Conservation (phyloP, 2,888 invertebrate genomes). For the Ochlodes sylvanus region DNA sequence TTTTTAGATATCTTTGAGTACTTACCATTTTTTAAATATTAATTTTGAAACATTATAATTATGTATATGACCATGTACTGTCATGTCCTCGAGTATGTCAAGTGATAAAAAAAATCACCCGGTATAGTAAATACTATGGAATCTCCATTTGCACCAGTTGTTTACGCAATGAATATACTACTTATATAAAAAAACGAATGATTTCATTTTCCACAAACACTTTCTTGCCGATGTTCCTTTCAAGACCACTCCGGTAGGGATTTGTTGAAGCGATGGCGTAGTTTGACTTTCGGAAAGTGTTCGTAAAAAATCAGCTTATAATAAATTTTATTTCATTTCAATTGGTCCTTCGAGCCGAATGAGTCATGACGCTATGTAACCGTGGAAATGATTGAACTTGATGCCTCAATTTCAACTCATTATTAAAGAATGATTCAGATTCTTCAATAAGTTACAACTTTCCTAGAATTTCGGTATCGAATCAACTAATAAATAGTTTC, state of each 20-base stretch:
- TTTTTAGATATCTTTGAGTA: no score
- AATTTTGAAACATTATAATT: no score
- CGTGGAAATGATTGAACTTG: neutral
- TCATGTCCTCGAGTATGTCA: no score
- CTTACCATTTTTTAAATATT: no score
- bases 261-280: no score
- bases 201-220: slow-evolving; percentile 44
- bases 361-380: slow-evolving; percentile 1
- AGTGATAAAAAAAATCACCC: no score
- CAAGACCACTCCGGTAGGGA: no score
- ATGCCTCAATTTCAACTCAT: neutral
- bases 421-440: neutral
- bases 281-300: no score
- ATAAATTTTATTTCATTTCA: no score
- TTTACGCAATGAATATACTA: slow-evolving; percentile 54
- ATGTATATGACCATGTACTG: no score
- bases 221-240: no score
- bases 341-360: slow-evolving; percentile 42
- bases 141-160: slow-evolving; percentile 67
- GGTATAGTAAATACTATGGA: slow-evolving; percentile 53
- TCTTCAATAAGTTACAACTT: slow-evolving; percentile 6
- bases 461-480: slow-evolving; percentile 15
- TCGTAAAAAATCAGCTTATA: no score
- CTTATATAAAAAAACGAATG: slow-evolving; percentile 41
- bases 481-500: slow-evolving; percentile 15